Evolutionary conservation across 2,888 invertebrate species (phyloP).

Genomic region (Dynastes hyllus): DNA sequence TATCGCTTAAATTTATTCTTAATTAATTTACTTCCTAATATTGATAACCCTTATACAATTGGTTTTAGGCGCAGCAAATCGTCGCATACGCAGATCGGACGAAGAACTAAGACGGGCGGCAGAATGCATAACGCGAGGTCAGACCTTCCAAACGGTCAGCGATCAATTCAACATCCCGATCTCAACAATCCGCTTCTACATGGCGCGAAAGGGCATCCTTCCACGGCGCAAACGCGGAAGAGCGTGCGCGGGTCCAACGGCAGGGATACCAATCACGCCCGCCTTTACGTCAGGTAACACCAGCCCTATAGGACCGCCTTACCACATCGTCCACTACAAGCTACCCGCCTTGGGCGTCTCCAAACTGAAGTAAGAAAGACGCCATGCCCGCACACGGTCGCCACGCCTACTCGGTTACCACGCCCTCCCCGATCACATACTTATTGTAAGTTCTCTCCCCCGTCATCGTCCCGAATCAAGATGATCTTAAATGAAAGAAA

Average conservation of each 20-base stretch:
- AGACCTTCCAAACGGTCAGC: conserved; percentile 90
- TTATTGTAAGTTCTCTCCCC: conserved; percentile 18
- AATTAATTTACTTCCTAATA: not conserved
- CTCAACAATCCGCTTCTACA: conserved; percentile 90
- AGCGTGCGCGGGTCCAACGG: conserved; percentile 63
- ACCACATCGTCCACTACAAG: conserved; percentile 85
- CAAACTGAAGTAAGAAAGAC: conserved; percentile 67
- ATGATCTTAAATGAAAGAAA: conserved; percentile 8
- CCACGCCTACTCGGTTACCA: conserved; percentile 8
- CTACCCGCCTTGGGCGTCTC: conserved; percentile 78
- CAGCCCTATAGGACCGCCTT: conserved; percentile 83
- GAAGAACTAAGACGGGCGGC: conserved; percentile 86
- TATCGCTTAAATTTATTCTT: too few species aligned
- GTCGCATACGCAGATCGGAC: conserved; percentile 83
- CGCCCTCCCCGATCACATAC: conserved; percentile 24
- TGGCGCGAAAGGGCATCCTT: conserved; percentile 89
- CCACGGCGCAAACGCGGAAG: conserved; percentile 86
- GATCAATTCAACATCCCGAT: conserved; percentile 92
- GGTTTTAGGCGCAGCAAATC: conserved; percentile 61
- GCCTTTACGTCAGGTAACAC: conserved; percentile 70
- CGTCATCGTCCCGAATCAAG: conserved; percentile 7
- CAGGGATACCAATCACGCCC: conserved; percentile 63
- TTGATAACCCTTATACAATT: not conserved
- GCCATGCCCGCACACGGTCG: conserved; percentile 7
- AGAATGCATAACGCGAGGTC: conserved; percentile 89